phyloP scores from a whole-genome alignment of 2,888 invertebrate genomes.

The Drosophila anomalata region DNA sequence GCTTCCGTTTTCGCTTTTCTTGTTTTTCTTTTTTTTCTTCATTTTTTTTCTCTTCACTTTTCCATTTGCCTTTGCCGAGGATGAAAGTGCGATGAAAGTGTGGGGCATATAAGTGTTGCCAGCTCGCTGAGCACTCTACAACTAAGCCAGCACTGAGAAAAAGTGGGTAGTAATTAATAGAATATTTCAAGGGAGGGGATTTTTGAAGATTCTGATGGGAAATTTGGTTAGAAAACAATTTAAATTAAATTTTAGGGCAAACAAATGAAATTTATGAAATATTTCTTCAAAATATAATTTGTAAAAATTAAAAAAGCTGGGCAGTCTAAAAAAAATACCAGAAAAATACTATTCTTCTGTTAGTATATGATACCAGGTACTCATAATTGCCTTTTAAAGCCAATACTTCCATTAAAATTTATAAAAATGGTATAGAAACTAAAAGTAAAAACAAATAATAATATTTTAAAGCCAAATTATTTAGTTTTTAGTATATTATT shows the following conservation, averaged over 20 bases:
- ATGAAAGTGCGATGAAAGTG: slow-evolving; percentile 10
- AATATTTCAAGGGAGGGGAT: too few species aligned
- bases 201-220: too few species aligned
- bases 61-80: not conserved
- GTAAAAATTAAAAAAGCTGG: too few species aligned
- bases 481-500: not conserved
- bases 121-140: slow-evolving; percentile 63
- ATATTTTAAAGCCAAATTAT: not conserved
- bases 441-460: not conserved
- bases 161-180: not conserved
- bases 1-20: slow-evolving; percentile 68
- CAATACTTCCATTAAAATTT: not conserved
- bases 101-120: slow-evolving; percentile 55
- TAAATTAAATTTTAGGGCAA: too few species aligned
- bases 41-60: not conserved
- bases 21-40: slow-evolving; percentile 4
- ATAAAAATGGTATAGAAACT: too few species aligned
- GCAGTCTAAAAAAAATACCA: too few species aligned
- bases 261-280: too few species aligned
- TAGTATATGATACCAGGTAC: not conserved
- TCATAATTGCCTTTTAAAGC: not conserved
- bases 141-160: slow-evolving; percentile 13
- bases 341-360: too few species aligned
- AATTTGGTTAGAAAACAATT: too few species aligned
- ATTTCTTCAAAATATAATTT: too few species aligned